phyloP scores from a whole-genome alignment of 2,797 vertebrate genomes.

The Sebastolobus alascanus region DNA sequence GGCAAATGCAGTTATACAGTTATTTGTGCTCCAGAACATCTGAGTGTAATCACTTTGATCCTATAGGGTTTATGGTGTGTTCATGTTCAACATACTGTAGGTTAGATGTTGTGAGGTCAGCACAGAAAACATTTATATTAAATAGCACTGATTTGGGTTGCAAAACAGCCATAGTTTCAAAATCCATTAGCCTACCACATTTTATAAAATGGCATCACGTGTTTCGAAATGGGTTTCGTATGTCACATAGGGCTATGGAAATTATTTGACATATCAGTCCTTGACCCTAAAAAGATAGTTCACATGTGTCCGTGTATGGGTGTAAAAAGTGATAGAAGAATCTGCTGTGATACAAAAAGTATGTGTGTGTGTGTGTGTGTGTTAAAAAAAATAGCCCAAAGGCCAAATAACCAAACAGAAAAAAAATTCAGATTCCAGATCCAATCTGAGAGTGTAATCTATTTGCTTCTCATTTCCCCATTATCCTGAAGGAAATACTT shows the following conservation, averaged over 20 bases:
- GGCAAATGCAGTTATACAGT: not conserved
- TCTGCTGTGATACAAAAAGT: not conserved
- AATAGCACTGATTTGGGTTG: not conserved
- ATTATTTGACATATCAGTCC: not conserved
- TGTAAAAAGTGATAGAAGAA: not conserved
- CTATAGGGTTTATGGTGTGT: not conserved
- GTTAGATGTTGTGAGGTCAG: not conserved
- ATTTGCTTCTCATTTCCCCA: slow-evolving; percentile 57
- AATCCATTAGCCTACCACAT: not conserved
- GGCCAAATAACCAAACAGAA: slow-evolving; percentile 26
- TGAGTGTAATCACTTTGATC: not conserved
- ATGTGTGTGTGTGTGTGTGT: not conserved
- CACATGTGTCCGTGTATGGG: not conserved
- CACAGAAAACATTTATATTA: not conserved
- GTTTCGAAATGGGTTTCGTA: not conserved
- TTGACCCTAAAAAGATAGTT: not conserved
- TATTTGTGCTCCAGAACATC: not conserved
- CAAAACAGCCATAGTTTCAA: not conserved
- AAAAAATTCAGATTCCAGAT: slow-evolving; percentile 9
- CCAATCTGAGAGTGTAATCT: slow-evolving; percentile 46
- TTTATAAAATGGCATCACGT: not conserved
- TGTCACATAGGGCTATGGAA: not conserved
- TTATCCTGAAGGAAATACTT: slow-evolving; percentile 65
- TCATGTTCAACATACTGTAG: not conserved
- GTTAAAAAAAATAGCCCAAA: not conserved